Base-by-base conservation (phyloP, 1,140 invertebrate genomes). In the Nixonia krombeini region DNA sequence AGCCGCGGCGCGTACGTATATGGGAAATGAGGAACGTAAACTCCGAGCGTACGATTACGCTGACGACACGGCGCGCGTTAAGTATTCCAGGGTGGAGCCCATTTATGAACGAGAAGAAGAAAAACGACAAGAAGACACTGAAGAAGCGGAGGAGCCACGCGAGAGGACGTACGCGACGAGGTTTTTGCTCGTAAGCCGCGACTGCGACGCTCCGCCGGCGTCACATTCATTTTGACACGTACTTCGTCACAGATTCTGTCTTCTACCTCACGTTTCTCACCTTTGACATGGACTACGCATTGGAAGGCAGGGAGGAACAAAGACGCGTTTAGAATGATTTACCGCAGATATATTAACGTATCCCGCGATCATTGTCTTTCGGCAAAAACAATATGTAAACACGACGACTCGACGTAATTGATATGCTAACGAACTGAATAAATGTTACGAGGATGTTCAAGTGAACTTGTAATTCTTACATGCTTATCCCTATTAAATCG, bases 141-240 rank as follows among this genome's bases (percentile, higher is more conserved):
- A 63, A 53, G 59, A 61, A 64, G 51, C 41, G 46, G 28, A 26
- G 40, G 69, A 72, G 65, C 53, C 75, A 78, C 75, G 74, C 76
- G 76, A 75, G 61, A 51, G 57, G 44, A 57, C 65, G 51, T 58
- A 59, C 62, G 62, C 63, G 67, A 72, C 70, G 50, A 49, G 38
- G 55, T 79, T 79, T 79, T 77, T 79, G 73, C 63, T 56, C 33
- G 56, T 41, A 33, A 72, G 61, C 66, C 58, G 74, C 72, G 76
- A 74, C 76, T 56, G 74, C 69, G 75, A 74, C 75, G 70, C 69
- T 73, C 70, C 65, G 70, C 68, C 70, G 72, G 74, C 76, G 75
- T 74, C 76, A 72, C 74, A 77, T 76, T 76, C 70, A 75, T 77
- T 72, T 67, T 65, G 75, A 72, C 73, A 72, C 70, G 68, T 58